These are phyloP conservation scores for Centroberyx gerrardi DNA, from an alignment of 2,797 vertebrate genomes.

Conservation along the genomic window DNA sequence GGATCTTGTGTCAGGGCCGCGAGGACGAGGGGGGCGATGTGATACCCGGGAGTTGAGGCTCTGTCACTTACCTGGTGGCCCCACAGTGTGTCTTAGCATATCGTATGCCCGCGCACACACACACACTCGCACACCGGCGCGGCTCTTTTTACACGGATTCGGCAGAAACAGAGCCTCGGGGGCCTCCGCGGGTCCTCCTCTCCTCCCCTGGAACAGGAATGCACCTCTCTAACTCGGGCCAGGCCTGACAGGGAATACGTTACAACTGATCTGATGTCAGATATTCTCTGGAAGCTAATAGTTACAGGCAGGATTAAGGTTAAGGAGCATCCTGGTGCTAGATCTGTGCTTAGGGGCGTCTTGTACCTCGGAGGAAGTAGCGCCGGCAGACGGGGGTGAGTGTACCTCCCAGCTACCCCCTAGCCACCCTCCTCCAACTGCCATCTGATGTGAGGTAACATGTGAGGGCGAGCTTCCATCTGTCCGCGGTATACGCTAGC, in stretches of 20 bases:
- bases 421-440: conserved; percentile 79
- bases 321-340: conserved; percentile 76
- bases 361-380: conserved; percentile 74
- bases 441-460: conserved; percentile 94
- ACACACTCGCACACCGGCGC: conserved; percentile 42
- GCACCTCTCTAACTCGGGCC: conserved; percentile 62
- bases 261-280: conserved; percentile 72
- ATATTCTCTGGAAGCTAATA: conserved; percentile 70
- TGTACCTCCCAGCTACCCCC: conserved; percentile 77
- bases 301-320: conserved; percentile 78
- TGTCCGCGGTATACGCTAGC: conserved; percentile 93
- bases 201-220: conserved; percentile 59
- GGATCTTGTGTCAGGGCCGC: conserved; percentile 72
- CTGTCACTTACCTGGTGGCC: conserved; percentile 72
- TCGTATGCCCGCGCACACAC: conserved; percentile 46
- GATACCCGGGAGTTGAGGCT: conserved; percentile 66
- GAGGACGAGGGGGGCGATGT: conserved; percentile 64
- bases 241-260: conserved; percentile 47
- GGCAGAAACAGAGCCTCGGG: conserved; percentile 51
- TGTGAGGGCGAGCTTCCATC: conserved; percentile 95
- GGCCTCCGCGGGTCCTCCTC: conserved; percentile 51
- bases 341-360: conserved; percentile 70
- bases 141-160: conserved; percentile 72
- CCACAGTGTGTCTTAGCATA: conserved; percentile 61
- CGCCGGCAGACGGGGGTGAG: conserved; percentile 75